These are phyloP conservation scores for Triplophysa rosa DNA, from an alignment of 2,113 vertebrate species.

Conservation along the genomic window DNA sequence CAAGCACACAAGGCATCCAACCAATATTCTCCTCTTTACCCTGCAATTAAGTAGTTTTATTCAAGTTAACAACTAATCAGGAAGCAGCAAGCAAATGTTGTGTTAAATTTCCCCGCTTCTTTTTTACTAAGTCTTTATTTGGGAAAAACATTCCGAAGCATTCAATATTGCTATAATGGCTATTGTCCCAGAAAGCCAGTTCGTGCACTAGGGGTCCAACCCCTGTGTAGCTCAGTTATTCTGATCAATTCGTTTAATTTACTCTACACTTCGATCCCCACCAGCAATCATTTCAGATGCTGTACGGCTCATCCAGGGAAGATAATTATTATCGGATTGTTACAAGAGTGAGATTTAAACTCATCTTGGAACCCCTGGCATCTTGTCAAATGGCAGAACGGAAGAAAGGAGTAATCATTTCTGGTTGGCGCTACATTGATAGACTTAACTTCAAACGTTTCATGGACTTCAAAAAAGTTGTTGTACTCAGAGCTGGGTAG, in stretches of 20 bases:
- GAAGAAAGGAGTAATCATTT: constrained; percentile 2
- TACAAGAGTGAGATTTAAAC: constrained; percentile 43
- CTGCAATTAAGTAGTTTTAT: constrained; percentile 23
- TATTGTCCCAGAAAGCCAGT: constrained; percentile 7
- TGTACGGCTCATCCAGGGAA: constrained; percentile 44
- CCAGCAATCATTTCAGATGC: constrained; percentile 39
- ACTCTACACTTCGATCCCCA: constrained; percentile 48
- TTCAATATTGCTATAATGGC: constrained; percentile 20
- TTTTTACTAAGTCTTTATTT: neutral
- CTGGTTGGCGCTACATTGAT: constrained; percentile 5
- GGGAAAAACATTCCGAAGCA: neutral
- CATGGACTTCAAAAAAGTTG: neutral
- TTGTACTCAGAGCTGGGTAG: no score
- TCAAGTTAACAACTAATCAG: constrained; percentile 28
- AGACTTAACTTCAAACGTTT: neutral
- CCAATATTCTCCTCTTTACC: constrained; percentile 6
- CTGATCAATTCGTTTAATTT: constrained; percentile 56
- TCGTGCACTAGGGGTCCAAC: constrained; percentile 9
- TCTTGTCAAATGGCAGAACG: constrained; percentile 25
- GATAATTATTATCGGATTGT: constrained; percentile 53
- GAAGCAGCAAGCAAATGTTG: constrained; percentile 20
- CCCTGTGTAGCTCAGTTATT: constrained; percentile 28
- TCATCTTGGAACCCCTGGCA: constrained; percentile 37
- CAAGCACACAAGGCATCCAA: neutral
- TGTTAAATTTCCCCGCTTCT: neutral